Evolutionary conservation across 1,140 invertebrate genomes (phyloP).

Genomic region (Micrasema longulum): DNA sequence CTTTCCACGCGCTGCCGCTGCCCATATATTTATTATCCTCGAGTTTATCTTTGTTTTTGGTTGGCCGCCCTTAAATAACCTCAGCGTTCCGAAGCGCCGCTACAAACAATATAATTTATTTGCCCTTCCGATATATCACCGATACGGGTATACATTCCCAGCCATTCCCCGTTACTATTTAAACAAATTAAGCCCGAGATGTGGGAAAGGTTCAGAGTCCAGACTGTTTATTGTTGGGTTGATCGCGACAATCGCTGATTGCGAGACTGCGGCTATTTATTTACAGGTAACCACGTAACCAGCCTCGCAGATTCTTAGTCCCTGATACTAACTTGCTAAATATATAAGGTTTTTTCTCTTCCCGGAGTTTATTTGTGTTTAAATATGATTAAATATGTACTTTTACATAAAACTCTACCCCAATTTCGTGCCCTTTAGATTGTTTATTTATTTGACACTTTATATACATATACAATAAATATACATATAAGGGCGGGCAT

Average conservation of each 20-base stretch:
- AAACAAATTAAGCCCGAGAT: constrained; percentile 47
- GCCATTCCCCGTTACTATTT: constrained; percentile 29
- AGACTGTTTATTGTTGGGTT: constrained; percentile 12
- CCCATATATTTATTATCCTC: constrained; percentile 19
- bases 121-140: constrained; percentile 46
- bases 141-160: constrained; percentile 41
- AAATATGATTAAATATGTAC: too few relatives aligned
- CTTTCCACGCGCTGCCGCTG: constrained; percentile 3
- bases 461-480: too few relatives aligned
- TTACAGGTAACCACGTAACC: constrained; percentile 2
- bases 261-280: constrained; percentile 6
- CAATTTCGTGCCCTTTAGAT: too few relatives aligned
- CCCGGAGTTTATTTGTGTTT: too few relatives aligned
- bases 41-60: constrained; percentile 38
- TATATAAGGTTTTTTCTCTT: too few relatives aligned
- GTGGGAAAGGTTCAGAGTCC: constrained; percentile 6
- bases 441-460: too few relatives aligned
- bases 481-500: too few relatives aligned
- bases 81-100: constrained; percentile 14
- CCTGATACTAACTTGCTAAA: background rate
- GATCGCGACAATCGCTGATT: constrained; percentile 15
- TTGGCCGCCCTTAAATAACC: constrained; percentile 41
- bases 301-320: too few relatives aligned
- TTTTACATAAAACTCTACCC: too few relatives aligned
- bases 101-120: constrained; percentile 47